phyloP scores from a whole-genome alignment of 2,888 invertebrate genomes.

The Philhelius pedissequus region DNA sequence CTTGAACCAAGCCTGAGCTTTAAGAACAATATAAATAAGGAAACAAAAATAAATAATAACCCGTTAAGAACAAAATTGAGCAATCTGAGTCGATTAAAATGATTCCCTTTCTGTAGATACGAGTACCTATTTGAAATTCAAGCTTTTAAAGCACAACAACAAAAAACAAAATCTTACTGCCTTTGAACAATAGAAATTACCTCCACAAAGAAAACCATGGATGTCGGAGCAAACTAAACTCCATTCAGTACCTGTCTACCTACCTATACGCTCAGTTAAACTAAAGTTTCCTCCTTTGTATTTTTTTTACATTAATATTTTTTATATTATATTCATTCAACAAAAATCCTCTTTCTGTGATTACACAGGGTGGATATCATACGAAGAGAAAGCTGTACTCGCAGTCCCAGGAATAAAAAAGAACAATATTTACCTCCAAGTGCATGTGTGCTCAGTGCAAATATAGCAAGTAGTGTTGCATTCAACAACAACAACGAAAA shows the following conservation, averaged over 20 bases:
- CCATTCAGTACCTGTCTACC: constrained; percentile 9
- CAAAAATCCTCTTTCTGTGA: constrained; percentile 15
- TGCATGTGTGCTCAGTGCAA: constrained; percentile 7
- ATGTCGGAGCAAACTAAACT: constrained; percentile 25
- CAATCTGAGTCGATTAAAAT: background rate
- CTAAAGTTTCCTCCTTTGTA: constrained; percentile 15
- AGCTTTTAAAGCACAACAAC: background rate
- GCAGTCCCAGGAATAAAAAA: background rate
- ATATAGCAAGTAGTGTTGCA: constrained; percentile 32
- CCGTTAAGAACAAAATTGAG: background rate
- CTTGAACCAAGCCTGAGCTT: too few species aligned
- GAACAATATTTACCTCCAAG: background rate
- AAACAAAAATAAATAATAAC: too few species aligned
- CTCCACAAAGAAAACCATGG: constrained; percentile 19
- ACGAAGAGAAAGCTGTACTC: background rate
- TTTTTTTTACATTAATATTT: background rate
- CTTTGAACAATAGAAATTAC: constrained; percentile 30
- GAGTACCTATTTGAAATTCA: background rate
- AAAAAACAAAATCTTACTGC: background rate
- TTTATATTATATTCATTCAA: background rate
- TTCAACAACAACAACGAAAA: constrained; percentile 18
- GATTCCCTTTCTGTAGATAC: background rate
- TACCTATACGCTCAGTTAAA: constrained; percentile 34
- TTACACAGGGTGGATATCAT: too few species aligned
- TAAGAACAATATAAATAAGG: too few species aligned